Evolutionary conservation across 2,113 vertebrate species (phyloP), one percentile per base, ranked within the genome.

Genomic region (Athene cunicularia): DNA sequence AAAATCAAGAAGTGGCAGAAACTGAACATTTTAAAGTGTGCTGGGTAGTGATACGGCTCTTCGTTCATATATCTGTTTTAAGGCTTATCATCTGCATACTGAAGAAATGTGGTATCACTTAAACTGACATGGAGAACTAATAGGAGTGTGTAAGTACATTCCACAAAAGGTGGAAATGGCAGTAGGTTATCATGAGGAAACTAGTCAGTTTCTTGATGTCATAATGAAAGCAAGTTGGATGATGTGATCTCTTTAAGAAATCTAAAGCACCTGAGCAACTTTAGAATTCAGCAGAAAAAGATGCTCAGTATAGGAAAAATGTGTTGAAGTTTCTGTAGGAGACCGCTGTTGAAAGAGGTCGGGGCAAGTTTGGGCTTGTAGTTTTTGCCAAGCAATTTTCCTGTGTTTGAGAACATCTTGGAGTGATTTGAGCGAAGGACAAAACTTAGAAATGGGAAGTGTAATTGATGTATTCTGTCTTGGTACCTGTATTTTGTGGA

Each of bases 71-170:
- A 18, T 87, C 76, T 68, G 35, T 71, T 94, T 74, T 64, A 80
- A 72, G 62, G 56, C 49, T 93, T 93, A 80, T 84, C 18, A 0
- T 72, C 39, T 79, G 16, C 49, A 41, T 50, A 56, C 33, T 89
- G 94, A 82, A 91, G 86, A 95, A 89, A 75, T 59, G 37, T 55
- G 52, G 37, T 74, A n/a, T 95, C 67, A 49, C 43, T 67, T 71
- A 76, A 28, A 35, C 60, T 89, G 86, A 74, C 32, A 9, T 41
- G 50, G 27, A 77, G 27, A 70, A 45, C 76, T 75, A 86, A 82
- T 72, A 89, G 30, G 41, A 80, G 35, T 19, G 11, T 63, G 33
- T 66, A 66, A 92, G 63, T 62, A 62, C 26, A 62, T 82, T 95
- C 93, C 26, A 1, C 5, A 9, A n/a, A 33, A 33, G 27, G 35